phyloP scores from a whole-genome alignment of 2,888 invertebrate genomes.

The Ferrisia virgata region DNA sequence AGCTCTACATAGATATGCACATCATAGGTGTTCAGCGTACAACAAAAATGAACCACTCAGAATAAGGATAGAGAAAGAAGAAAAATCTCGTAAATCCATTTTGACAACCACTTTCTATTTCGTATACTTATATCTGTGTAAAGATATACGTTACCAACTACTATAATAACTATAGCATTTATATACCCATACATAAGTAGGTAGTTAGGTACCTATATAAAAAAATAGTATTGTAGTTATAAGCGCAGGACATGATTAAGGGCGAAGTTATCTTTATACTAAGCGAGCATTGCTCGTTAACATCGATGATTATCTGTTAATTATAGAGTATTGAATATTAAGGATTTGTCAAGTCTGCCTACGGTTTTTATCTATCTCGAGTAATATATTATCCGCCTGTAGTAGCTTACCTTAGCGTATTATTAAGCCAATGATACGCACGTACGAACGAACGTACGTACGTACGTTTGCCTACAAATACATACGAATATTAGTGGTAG shows the following conservation, averaged over 20 bases:
- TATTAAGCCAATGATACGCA: conserved; percentile 36
- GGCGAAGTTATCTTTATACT: conserved; percentile 22
- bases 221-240: background rate
- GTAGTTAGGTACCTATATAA: background rate
- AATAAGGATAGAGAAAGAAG: background rate
- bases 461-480: background rate
- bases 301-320: conserved; percentile 42
- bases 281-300: conserved; percentile 34
- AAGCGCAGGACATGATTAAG: background rate
- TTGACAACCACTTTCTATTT: conserved; percentile 30
- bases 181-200: no score
- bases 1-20: no score
- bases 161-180: no score
- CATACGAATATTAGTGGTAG: background rate
- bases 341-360: conserved; percentile 41
- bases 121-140: background rate
- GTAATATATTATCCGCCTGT: conserved; percentile 41
- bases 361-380: conserved; percentile 27
- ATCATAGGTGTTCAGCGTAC: no score
- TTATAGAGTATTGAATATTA: conserved; percentile 42
- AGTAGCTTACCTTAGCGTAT: conserved; percentile 29
- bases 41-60: background rate
- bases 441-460: background rate
- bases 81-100: conserved; percentile 24
- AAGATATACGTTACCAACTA: background rate